Conservation (phyloP, 2,113 vertebrate species). For the Stigmatopora nigra region DNA sequence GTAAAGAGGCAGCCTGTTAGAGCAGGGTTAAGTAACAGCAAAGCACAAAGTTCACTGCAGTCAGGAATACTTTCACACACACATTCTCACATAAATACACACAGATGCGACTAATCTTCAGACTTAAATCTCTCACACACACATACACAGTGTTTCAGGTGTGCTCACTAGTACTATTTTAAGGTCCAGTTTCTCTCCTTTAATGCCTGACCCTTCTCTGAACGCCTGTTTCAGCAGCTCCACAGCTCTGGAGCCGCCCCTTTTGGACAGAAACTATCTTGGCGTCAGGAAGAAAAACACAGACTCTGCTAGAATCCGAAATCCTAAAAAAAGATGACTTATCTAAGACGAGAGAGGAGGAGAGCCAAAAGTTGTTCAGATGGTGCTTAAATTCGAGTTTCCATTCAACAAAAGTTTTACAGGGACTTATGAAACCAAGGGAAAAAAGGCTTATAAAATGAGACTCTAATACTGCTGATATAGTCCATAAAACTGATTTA, state of each 20-base stretch:
- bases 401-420: background rate
- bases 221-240: slow-evolving; percentile 33
- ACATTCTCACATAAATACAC: slow-evolving; percentile 10
- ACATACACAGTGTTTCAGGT: slow-evolving; percentile 9
- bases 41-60: slow-evolving; percentile 52
- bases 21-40: slow-evolving; percentile 58
- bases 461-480: too few species aligned
- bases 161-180: slow-evolving; percentile 51
- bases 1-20: slow-evolving; percentile 41
- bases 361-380: background rate
- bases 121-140: slow-evolving; percentile 26
- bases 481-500: too few species aligned
- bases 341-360: background rate
- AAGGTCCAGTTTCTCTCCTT: slow-evolving; percentile 15
- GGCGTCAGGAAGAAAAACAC: background rate
- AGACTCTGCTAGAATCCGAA: slow-evolving; percentile 1
- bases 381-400: background rate
- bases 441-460: too few species aligned
- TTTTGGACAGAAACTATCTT: slow-evolving; percentile 8
- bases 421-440: background rate
- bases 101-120: slow-evolving; percentile 31
- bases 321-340: background rate
- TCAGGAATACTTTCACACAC: slow-evolving; percentile 37
- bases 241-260: slow-evolving; percentile 6
- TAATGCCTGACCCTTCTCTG: slow-evolving; percentile 23